Conservation (phyloP, 2,797 vertebrate genomes). For the Urophycis tenuis region DNA sequence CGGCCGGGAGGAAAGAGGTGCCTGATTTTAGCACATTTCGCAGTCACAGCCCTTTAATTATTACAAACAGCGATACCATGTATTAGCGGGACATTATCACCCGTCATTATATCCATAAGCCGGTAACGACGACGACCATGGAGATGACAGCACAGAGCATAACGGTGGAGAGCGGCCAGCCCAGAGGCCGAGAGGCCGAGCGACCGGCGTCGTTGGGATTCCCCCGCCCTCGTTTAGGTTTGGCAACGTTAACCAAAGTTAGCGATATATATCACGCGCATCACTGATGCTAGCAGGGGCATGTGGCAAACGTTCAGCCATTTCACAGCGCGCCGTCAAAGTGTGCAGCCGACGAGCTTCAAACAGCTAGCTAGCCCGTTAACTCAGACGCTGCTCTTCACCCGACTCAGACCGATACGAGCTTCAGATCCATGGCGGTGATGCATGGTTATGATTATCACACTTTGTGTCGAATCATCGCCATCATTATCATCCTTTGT, state of each 20-base stretch:
- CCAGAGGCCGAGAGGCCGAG: background rate
- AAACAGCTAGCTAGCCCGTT: background rate
- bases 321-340: background rate
- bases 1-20: no score
- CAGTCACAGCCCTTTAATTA: no score
- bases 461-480: background rate
- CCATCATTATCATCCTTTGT: background rate
- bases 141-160: background rate
- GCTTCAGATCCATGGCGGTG: no score
- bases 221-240: background rate
- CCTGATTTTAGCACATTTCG: no score
- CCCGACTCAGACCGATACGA: background rate
- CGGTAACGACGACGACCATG: no score
- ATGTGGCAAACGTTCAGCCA: no score
- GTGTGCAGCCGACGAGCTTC: background rate
- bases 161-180: background rate
- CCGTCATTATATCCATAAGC: no score
- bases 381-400: background rate
- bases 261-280: no score
- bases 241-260: background rate
- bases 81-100: no score
- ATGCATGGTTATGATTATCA: no score
- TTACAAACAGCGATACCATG: no score
- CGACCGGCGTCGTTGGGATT: background rate
- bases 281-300: no score